Evolutionary conservation across 2,888 invertebrate species (phyloP).

Genomic region (Aphelenchoides bicaudatus): DNA sequence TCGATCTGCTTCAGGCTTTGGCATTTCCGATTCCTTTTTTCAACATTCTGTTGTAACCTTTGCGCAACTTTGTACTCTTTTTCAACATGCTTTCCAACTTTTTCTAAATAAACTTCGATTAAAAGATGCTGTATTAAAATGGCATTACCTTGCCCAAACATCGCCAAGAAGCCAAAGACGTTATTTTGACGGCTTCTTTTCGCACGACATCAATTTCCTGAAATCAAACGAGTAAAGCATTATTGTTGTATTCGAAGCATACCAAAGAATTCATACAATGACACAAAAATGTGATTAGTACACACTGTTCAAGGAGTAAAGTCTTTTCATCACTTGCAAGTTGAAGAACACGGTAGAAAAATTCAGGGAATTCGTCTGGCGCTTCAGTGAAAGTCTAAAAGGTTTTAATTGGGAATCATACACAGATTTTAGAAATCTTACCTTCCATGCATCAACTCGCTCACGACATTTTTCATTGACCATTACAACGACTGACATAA

Average conservation of each 20-base stretch:
- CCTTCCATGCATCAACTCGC: constrained; percentile 85
- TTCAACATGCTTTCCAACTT: background rate
- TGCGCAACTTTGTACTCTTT: background rate
- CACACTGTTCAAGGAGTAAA: constrained; percentile 73
- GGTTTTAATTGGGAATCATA: constrained; percentile 8
- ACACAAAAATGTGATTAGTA: constrained; percentile 83
- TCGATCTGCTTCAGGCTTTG: background rate
- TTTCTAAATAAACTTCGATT: background rate
- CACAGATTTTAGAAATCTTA: constrained; percentile 59
- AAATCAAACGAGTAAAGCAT: constrained; percentile 18
- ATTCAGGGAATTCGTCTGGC: constrained; percentile 60
- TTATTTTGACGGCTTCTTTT: constrained; percentile 82
- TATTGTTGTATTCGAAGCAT: too few relatives aligned
- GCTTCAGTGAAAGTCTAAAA: constrained; percentile 46
- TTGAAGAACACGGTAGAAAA: constrained; percentile 60
- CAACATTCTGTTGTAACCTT: too few relatives aligned
- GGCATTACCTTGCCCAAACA: constrained; percentile 59
- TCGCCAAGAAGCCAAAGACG: constrained; percentile 88
- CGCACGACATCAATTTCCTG: constrained; percentile 85
- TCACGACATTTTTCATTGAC: constrained; percentile 97
- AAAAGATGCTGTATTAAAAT: background rate
- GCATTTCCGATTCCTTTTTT: too few relatives aligned
- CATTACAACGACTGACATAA: constrained; percentile 95
- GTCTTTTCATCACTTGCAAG: constrained; percentile 68
- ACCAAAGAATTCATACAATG: constrained; percentile 93